These are phyloP conservation scores for Lanistes nyassanus DNA, from an alignment of 1,140 invertebrate species.

Conservation along the genomic window DNA sequence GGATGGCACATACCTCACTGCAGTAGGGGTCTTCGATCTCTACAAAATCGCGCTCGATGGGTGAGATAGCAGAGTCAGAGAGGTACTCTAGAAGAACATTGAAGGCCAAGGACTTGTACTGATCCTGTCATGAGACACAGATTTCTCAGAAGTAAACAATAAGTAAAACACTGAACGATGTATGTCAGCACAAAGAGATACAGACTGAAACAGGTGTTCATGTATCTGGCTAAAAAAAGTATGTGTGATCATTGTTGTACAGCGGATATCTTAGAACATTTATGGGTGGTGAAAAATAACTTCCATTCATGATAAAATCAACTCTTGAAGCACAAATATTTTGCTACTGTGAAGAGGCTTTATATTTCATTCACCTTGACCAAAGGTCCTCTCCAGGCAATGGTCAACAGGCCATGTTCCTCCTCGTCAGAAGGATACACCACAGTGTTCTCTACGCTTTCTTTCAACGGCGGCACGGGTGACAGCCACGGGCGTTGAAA, in stretches of 20 bases:
- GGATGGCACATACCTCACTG: slow-evolving; percentile 74
- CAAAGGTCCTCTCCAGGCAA: slow-evolving; percentile 86
- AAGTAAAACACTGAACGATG: not conserved
- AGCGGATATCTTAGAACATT: no score
- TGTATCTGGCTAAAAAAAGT: no score
- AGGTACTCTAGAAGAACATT: slow-evolving; percentile 85
- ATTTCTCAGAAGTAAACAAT: not conserved
- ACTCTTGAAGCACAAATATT: not conserved
- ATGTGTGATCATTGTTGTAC: no score
- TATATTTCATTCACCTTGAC: slow-evolving; percentile 53
- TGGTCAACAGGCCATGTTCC: slow-evolving; percentile 81
- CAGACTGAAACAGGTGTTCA: slow-evolving; percentile 7
- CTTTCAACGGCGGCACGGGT: slow-evolving; percentile 73
- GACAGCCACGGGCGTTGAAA: slow-evolving; percentile 82
- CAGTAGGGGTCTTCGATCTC: slow-evolving; percentile 85
- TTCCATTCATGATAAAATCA: no score
- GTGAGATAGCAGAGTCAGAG: slow-evolving; percentile 84
- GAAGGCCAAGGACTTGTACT: slow-evolving; percentile 71
- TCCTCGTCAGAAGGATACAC: slow-evolving; percentile 88
- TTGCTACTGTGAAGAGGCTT: not conserved
- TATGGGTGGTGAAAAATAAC: no score
- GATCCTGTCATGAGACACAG: slow-evolving; percentile 53
- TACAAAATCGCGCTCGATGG: slow-evolving; percentile 85
- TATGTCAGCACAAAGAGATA: not conserved
- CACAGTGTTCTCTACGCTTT: slow-evolving; percentile 69